Base-by-base conservation (phyloP, 2,113 vertebrate genomes). In the Pseudorhombus dupliciocellatus region DNA sequence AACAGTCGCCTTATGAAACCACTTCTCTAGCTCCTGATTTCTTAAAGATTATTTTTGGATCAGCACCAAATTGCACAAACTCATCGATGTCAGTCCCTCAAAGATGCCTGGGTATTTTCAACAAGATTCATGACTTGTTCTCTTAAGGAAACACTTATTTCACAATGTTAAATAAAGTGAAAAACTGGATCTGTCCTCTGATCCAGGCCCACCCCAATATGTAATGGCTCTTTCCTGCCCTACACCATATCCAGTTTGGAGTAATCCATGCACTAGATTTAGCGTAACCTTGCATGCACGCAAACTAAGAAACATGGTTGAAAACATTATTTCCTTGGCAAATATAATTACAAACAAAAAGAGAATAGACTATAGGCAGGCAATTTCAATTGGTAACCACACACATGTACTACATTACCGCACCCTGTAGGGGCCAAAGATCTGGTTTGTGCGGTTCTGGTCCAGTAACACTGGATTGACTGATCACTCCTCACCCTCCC, bases 401-500 rank as follows among this genome's bases (percentile, higher is more conserved):
- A 11, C 54, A 30, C 25, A 37, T 37, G n/a, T 11, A 11, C 40
- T 7, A 25, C 2, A 51, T 67, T 70, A 59, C 28, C 54, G 24
- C 20, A 26, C 9, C 21, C 11, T 46, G 31, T 20, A 34, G 37
- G 3, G 22, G 48, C 10, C n/a, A 55, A 46, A 22, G 15, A 50
- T 79, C 6, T 46, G 4, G 15, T 34, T 55, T 40, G 7, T 55
- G 30, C 40, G 30, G n/a, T 37, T 37, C 34, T 11, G 16, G 16
- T 55, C n/a, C 53, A 31, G 10, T 30, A 48, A 14, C 57, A 34
- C 60, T 48, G 56, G 64, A 70, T 30, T 57, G 42, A 63, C 5
- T 1, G 15, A 61, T 31, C 22, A 65, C 52, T 37, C 48, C 10
- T 10, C 61, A 21, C 51, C 46, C 54, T 14, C 26, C 5, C 57